Evolutionary conservation across 2,797 vertebrate genomes (phyloP).

Genomic region (Rhyacichthys aspro): DNA sequence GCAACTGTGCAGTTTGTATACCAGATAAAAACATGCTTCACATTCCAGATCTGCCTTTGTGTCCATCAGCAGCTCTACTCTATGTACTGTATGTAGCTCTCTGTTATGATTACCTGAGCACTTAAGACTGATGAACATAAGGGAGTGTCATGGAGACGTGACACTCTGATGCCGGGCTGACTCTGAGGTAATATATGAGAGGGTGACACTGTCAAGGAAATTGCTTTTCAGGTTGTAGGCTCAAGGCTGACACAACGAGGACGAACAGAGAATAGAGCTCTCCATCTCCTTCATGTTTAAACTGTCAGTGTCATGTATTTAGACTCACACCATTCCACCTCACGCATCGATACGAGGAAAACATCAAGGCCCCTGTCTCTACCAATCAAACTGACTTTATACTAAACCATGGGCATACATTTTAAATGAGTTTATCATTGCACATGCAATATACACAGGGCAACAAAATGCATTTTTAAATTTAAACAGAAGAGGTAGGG

Average conservation of each 20-base stretch:
- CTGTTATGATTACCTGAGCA: conserved; percentile 28
- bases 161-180: conserved; percentile 30
- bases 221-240: conserved; percentile 62
- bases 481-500: no score
- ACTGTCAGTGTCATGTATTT: conserved; percentile 44
- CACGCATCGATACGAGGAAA: conserved; percentile 17
- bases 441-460: no score
- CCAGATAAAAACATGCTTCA: no score
- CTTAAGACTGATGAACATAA: conserved; percentile 45
- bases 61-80: no score
- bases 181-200: conserved; percentile 54
- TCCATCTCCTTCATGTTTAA: conserved; percentile 56
- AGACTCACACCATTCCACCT: conserved; percentile 27
- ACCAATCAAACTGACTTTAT: no score
- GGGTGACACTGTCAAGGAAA: conserved; percentile 58
- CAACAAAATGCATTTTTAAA: no score
- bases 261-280: conserved; percentile 40
- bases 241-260: conserved; percentile 61
- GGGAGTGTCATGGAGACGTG: conserved; percentile 33
- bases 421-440: no score
- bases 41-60: no score
- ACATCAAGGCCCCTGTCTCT: neutral
- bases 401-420: no score
- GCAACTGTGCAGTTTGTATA: no score
- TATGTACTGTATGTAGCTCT: conserved; percentile 1